These are phyloP conservation scores for Drosophila atroscutellata DNA, from an alignment of 2,888 invertebrate genomes.

Conservation along the genomic window DNA sequence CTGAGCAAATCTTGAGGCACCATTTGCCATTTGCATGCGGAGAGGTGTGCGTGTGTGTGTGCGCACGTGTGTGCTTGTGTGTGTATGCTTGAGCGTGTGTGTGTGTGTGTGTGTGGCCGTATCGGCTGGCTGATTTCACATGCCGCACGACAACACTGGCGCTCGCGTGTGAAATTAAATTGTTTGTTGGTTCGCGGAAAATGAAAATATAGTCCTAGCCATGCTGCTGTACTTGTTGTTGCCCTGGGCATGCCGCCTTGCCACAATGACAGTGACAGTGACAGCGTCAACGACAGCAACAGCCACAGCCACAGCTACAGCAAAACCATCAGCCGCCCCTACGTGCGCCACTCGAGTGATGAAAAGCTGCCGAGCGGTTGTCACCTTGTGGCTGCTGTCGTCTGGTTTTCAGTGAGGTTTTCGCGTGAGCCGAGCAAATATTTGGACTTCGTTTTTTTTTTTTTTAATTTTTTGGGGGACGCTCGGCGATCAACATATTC, in stretches of 20 bases:
- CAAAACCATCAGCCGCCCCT: conserved; percentile 14
- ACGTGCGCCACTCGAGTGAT: conserved; percentile 33
- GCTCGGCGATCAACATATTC: conserved; percentile 40
- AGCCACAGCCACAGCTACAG: conserved; percentile 30
- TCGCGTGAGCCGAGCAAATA: conserved; percentile 8
- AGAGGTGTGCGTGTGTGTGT: neutral
- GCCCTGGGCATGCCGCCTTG: conserved; percentile 21
- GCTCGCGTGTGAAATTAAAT: conserved; percentile 81
- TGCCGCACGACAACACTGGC: conserved; percentile 80
- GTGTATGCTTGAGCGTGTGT: conserved; percentile 9
- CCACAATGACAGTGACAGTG: conserved; percentile 23
- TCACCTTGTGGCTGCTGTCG: conserved; percentile 52
- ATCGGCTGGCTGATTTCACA: conserved; percentile 72
- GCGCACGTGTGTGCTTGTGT: neutral
- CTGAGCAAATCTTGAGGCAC: conserved; percentile 69
- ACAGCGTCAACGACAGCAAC: conserved; percentile 10
- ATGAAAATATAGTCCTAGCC: conserved; percentile 65
- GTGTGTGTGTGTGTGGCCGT: conserved; percentile 15
- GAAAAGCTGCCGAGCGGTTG: conserved; percentile 56
- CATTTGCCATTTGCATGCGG: conserved; percentile 60
- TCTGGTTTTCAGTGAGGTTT: conserved; percentile 10
- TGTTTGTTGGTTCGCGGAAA: conserved; percentile 76
- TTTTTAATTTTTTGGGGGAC: neutral
- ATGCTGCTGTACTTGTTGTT: conserved; percentile 20
- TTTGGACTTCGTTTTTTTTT: neutral